phyloP scores from a whole-genome alignment of 2,797 vertebrate genomes.

The Betta splendens region DNA sequence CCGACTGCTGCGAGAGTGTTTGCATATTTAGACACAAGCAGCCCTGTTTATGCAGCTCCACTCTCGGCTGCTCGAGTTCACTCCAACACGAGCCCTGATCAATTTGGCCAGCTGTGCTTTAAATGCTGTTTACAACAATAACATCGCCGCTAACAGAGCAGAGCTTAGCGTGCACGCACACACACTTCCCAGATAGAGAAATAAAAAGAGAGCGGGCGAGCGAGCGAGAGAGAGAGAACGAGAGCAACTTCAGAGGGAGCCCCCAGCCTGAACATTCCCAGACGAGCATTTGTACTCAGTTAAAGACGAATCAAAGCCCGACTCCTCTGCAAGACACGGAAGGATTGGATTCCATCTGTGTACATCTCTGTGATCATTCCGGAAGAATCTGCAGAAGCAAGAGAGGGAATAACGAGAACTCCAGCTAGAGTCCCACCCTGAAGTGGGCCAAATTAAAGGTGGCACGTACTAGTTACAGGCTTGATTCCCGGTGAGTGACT shows the following conservation, averaged over 20 bases:
- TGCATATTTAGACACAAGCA: constrained; percentile 91
- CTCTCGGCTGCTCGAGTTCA: constrained; percentile 88
- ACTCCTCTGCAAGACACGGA: constrained; percentile 70
- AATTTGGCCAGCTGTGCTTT: constrained; percentile 94
- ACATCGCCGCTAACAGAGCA: constrained; percentile 82
- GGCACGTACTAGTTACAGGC: constrained; percentile 72
- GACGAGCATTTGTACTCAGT: constrained; percentile 75
- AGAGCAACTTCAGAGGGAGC: constrained; percentile 86
- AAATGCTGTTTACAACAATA: constrained; percentile 94
- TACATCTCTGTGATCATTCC: constrained; percentile 75
- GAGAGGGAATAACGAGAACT: constrained; percentile 72
- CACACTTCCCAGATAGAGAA: constrained; percentile 17
- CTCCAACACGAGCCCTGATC: constrained; percentile 89
- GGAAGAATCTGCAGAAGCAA: constrained; percentile 70
- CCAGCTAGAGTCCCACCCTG: constrained; percentile 58
- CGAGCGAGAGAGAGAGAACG: constrained; percentile 27
- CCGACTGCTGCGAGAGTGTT: constrained; percentile 86
- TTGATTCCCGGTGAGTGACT: constrained; percentile 74
- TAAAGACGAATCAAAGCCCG: constrained; percentile 80
- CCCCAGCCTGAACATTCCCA: constrained; percentile 82
- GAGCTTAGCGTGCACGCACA: constrained; percentile 41
- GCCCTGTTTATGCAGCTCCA: constrained; percentile 92
- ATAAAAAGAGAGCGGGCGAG: too few relatives aligned
- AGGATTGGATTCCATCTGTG: constrained; percentile 73
- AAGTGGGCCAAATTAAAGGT: constrained; percentile 72